Conservation (phyloP, 2,797 vertebrate genomes). For the Mormyrops attenuatus region DNA sequence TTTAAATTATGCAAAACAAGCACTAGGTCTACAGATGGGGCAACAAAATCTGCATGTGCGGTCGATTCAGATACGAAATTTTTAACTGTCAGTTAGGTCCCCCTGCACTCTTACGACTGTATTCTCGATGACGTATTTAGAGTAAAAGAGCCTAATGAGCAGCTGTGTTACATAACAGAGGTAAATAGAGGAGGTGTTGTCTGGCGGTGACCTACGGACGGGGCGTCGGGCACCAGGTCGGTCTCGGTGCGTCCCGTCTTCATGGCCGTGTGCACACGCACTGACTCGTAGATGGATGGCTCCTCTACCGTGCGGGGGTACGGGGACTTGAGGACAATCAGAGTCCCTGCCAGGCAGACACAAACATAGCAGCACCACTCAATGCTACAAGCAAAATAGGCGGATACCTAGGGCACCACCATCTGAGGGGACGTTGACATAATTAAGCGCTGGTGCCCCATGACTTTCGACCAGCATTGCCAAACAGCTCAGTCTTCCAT, state of each 20-base stretch:
- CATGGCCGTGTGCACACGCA: conserved; percentile 89
- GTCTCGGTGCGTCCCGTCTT: conserved; percentile 78
- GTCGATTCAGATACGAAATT: neutral
- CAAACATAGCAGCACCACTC: neutral
- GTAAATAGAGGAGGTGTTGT: neutral
- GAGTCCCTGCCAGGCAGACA: conserved; percentile 65
- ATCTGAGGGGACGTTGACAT: neutral
- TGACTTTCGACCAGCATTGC: neutral
- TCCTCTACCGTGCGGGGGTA: conserved; percentile 87
- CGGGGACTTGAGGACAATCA: conserved; percentile 80
- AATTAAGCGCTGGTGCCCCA: neutral
- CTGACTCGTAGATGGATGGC: conserved; percentile 91
- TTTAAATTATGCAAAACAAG: neutral
- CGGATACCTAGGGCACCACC: neutral
- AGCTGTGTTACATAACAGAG: neutral
- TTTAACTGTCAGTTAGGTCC: neutral
- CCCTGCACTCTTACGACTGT: neutral
- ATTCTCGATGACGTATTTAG: neutral
- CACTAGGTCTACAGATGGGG: neutral
- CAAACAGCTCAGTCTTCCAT: neutral
- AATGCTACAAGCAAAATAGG: neutral
- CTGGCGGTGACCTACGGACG: conserved; percentile 67
- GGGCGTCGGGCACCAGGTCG: conserved; percentile 78
- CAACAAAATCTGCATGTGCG: neutral
- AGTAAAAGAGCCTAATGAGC: neutral